phyloP scores from a whole-genome alignment of 2,888 invertebrate species.

The Caenorhabditis drosophilae region DNA sequence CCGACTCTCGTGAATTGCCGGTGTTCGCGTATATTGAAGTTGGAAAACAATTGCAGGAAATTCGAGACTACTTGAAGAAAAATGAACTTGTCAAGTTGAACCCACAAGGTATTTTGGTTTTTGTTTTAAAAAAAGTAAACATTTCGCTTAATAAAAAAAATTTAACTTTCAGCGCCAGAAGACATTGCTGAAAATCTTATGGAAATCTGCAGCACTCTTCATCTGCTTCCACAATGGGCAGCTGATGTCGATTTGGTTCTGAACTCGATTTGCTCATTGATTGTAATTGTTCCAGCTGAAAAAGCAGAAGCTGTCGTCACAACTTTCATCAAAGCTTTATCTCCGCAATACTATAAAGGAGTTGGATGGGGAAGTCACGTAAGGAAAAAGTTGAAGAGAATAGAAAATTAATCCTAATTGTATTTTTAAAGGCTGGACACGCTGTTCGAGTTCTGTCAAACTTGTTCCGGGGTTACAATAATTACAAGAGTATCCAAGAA shows the following conservation, averaged over 20 bases:
- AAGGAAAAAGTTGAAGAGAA: background rate
- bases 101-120: slow-evolving; percentile 11
- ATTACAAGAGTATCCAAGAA: slow-evolving; percentile 82
- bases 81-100: slow-evolving; percentile 31
- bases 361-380: slow-evolving; percentile 58
- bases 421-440: slow-evolving; percentile 55
- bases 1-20: slow-evolving; percentile 55
- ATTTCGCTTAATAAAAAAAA: too few species aligned
- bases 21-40: slow-evolving; percentile 61
- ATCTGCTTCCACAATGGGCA: slow-evolving; percentile 26
- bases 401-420: background rate
- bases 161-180: slow-evolving; percentile 23
- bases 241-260: slow-evolving; percentile 88
- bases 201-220: slow-evolving; percentile 37
- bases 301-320: slow-evolving; percentile 84
- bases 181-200: slow-evolving; percentile 42
- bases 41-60: slow-evolving; percentile 74
- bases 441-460: slow-evolving; percentile 80
- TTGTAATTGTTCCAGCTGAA: slow-evolving; percentile 84
- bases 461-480: slow-evolving; percentile 87
- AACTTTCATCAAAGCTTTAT: slow-evolving; percentile 33
- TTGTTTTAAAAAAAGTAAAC: slow-evolving; percentile 75
- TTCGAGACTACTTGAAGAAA: slow-evolving; percentile 86
- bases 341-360: slow-evolving; percentile 48
- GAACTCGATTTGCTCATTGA: slow-evolving; percentile 93